phyloP scores from a whole-genome alignment of 2,113 vertebrate genomes.

The Oncorhynchus kisutch region DNA sequence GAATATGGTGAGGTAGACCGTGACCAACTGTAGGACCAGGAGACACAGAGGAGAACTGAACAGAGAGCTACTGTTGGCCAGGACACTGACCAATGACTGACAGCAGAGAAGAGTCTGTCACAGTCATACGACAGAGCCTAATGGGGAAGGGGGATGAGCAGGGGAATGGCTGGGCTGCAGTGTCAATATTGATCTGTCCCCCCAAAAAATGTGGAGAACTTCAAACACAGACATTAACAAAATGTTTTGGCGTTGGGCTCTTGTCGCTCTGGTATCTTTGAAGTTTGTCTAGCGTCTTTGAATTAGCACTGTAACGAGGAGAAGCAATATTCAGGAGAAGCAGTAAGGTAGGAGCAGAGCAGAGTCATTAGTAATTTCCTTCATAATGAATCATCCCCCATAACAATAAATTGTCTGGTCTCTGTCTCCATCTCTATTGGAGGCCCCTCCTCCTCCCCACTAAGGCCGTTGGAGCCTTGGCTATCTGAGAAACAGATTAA shows the following conservation, averaged over 20 bases:
- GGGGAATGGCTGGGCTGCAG: neutral
- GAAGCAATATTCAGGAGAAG: neutral
- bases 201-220: neutral
- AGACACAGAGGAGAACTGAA: slow-evolving; percentile 8
- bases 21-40: slow-evolving; percentile 11
- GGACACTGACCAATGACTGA: slow-evolving; percentile 6
- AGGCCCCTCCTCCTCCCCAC: neutral
- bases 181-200: slow-evolving; percentile 26
- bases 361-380: neutral
- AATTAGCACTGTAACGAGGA: neutral
- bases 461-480: slow-evolving; percentile 23
- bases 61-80: neutral
- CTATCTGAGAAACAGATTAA: slow-evolving; percentile 39
- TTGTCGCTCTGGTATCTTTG: neutral
- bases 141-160: neutral
- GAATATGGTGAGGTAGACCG: slow-evolving; percentile 11
- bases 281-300: neutral
- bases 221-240: slow-evolving; percentile 8
- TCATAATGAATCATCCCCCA: too few species aligned
- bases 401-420: too few species aligned
- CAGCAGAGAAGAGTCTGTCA: slow-evolving; percentile 24
- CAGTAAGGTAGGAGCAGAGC: neutral
- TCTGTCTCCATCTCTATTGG: neutral
- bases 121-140: slow-evolving; percentile 6
- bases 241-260: neutral